These are phyloP conservation scores for Neodiprion pinetum DNA, from an alignment of 1,140 invertebrate genomes.

Conservation along the genomic window DNA sequence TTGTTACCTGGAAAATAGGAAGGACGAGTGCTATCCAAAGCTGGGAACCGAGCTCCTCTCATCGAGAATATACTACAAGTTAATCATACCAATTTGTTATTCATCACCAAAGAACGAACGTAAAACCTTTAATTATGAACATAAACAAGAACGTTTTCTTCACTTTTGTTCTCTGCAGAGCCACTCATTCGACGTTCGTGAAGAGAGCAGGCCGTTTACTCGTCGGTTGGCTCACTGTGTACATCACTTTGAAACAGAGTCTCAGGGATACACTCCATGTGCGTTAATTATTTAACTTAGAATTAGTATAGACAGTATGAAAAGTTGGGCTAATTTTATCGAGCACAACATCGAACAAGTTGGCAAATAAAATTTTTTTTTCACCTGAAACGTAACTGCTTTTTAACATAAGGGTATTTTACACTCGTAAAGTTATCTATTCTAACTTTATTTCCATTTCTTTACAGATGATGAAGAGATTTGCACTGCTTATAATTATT, in stretches of 20 bases:
- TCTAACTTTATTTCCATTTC: neutral
- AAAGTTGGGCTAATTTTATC: too few relatives aligned
- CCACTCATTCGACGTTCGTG: neutral
- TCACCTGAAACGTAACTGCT: too few relatives aligned
- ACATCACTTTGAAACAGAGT: neutral
- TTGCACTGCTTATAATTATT: neutral
- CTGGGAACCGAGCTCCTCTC: neutral
- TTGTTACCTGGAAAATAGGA: neutral
- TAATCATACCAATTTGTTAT: neutral
- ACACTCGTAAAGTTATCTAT: too few relatives aligned
- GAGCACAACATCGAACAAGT: too few relatives aligned
- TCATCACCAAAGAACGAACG: too few relatives aligned
- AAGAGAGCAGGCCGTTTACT: neutral
- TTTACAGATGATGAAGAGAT: neutral
- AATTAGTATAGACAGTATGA: too few relatives aligned
- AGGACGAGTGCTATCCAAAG: neutral
- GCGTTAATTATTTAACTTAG: neutral
- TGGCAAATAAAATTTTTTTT: too few relatives aligned
- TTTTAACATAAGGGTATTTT: too few relatives aligned
- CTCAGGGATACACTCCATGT: neutral
- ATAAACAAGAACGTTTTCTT: neutral
- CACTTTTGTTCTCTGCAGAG: neutral
- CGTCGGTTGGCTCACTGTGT: neutral
- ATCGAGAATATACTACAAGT: slow-evolving; percentile 3
- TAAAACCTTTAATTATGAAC: neutral